Evolutionary conservation across 2,797 vertebrate genomes (phyloP).

Genomic region (Falco rusticolus): DNA sequence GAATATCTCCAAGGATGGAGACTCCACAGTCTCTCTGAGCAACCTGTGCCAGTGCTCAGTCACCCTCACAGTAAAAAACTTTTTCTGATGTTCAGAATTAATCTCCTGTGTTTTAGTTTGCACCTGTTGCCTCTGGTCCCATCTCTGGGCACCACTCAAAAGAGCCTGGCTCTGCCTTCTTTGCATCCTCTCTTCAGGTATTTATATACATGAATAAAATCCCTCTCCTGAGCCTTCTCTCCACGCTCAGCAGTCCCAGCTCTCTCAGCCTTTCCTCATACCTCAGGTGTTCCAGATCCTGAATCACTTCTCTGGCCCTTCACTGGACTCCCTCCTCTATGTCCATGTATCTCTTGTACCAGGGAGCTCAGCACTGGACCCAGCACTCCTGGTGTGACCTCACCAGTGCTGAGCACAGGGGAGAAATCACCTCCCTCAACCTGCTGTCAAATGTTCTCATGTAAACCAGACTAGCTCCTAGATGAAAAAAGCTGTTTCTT

Average conservation of each 20-base stretch:
- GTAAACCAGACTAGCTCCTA: background rate
- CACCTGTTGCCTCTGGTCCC: background rate
- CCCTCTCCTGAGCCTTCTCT: background rate
- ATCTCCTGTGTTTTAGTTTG: background rate
- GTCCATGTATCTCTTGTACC: background rate
- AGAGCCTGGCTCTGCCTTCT: background rate
- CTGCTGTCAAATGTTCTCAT: background rate
- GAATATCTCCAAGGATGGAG: background rate
- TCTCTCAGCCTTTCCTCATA: background rate
- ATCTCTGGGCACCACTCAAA: background rate
- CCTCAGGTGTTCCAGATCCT: background rate
- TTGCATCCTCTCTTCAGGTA: background rate
- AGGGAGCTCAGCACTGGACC: background rate
- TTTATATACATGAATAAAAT: background rate
- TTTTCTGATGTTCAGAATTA: background rate
- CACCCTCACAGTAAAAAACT: background rate
- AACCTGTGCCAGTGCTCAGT: background rate
- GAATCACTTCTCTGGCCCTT: background rate
- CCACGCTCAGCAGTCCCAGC: background rate
- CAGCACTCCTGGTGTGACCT: background rate
- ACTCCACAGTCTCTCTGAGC: background rate
- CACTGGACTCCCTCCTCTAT: background rate
- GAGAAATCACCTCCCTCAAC: background rate
- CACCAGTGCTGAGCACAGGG: background rate
- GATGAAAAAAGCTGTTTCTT: background rate